Percentiles rank a stretch among this genome's conserved stretches.
Conservation (phyloP, 2,113 vertebrate species). For the Thomomys bottae region DNA sequence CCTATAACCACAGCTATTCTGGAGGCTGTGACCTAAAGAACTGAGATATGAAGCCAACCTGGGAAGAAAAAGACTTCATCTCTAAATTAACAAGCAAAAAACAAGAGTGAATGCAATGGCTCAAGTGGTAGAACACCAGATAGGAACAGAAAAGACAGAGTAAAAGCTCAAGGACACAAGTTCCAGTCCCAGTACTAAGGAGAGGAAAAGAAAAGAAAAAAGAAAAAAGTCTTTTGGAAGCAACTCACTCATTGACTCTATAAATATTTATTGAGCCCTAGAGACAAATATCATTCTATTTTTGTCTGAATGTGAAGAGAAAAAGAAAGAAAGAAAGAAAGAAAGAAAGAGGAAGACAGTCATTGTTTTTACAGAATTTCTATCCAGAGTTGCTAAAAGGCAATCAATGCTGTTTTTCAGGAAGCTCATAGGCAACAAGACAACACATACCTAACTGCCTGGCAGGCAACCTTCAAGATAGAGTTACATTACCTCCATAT, state of each 20-base stretch:
- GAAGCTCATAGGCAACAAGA: conserved; percentile 1
- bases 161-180: too few relatives aligned
- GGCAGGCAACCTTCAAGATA: background rate
- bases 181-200: too few relatives aligned
- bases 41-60: too few relatives aligned
- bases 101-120: too few relatives aligned
- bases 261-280: conserved; percentile 20
- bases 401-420: background rate
- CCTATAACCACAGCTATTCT: too few relatives aligned
- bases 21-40: too few relatives aligned
- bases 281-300: background rate
- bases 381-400: background rate
- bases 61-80: too few relatives aligned
- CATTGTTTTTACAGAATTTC: conserved; percentile 29
- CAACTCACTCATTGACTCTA: background rate
- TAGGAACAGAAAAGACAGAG: too few relatives aligned
- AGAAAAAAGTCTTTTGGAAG: conserved; percentile 11
- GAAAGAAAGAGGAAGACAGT: conserved; percentile 6
- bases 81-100: too few relatives aligned
- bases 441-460: background rate
- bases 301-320: background rate
- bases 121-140: too few relatives aligned
- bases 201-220: background rate
- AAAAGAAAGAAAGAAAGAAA: background rate
- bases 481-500: background rate